Evolutionary conservation across 37 sponge, comb jelly and placozoan species (phyloP), one percentile per base, ranked within the genome.

Genomic region (Sycon ciliatum): DNA sequence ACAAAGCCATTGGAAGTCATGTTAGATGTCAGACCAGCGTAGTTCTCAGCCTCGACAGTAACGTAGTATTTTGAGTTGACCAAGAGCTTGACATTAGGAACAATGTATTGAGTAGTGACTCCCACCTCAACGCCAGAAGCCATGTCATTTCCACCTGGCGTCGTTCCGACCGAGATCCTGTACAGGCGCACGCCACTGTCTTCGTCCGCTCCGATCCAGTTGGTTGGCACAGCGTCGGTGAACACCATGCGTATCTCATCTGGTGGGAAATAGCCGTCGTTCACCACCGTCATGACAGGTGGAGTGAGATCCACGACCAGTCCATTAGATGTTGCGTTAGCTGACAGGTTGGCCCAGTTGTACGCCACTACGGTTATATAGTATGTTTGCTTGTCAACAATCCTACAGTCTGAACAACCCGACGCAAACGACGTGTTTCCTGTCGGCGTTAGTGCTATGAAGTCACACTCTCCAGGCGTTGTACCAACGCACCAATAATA

Each of bases 61-160:
- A 80, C 78, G 36, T 87, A 87, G 32, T 87, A 87, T 1, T 81
- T 83, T 0, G 52, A 34, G 56, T 87, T 87, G 67, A 73, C 65
- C 9, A 3, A 24, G 52, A 87, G 49, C 1, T n/a, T n/a, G n/a
- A 76, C 1, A 1, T 78, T 74, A 33, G 22, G 0, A 2, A 87
- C 61, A 23, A 20, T 29, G 23, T 38, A 24, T 27, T 76, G 77
- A 3, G 32, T 69, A 16, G 78, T 81, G 28, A 26, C 32, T 28
- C 63, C 74, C 29, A 49, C 42, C n/a, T 42, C 27, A 11, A 81
- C 88, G 1, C 80, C 81, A 34, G 72, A 71, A 1, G 32, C 52
- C 28, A 85, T 40, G 40, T 89, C 81, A 6, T 63, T 26, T 0
- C 27, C 66, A 32, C 38, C 60, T 0, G 86, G 77, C 3, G 27